Conservation (phyloP, 2,888 invertebrate genomes). For the Orthosia incerta region DNA sequence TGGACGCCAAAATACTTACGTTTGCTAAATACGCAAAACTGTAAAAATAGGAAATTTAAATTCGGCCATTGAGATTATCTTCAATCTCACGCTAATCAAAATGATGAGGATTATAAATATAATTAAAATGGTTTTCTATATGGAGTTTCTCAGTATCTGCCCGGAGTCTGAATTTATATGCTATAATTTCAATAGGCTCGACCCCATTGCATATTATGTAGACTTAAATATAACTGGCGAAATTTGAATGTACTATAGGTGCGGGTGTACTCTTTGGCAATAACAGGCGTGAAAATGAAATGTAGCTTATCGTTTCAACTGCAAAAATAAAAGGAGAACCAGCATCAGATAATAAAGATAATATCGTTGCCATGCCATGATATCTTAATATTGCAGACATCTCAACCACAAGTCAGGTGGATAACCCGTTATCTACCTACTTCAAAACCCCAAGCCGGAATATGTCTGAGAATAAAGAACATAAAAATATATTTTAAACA, state of each 20-base stretch:
- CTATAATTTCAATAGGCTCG: no score
- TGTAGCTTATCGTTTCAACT: no score
- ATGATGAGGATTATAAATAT: background rate
- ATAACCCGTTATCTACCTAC: background rate
- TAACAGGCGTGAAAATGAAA: no score
- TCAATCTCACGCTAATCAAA: background rate
- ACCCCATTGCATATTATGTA: no score
- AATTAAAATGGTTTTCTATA: no score
- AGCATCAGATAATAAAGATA: background rate
- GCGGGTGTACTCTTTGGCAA: no score
- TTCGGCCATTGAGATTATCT: background rate
- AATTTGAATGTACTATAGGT: no score
- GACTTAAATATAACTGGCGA: no score
- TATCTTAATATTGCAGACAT: background rate
- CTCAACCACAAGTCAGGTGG: background rate
- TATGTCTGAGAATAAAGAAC: background rate
- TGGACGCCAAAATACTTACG: constrained; percentile 37
- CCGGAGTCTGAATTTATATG: no score
- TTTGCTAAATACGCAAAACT: constrained; percentile 15
- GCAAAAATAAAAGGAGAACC: background rate
- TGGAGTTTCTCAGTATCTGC: no score
- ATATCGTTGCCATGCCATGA: background rate
- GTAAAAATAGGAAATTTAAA: constrained; percentile 28
- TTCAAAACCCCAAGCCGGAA: background rate
- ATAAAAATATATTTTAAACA: constrained; percentile 1